Conservation (phyloP, 2,113 vertebrate species). For the Eretmochelys imbricata region DNA sequence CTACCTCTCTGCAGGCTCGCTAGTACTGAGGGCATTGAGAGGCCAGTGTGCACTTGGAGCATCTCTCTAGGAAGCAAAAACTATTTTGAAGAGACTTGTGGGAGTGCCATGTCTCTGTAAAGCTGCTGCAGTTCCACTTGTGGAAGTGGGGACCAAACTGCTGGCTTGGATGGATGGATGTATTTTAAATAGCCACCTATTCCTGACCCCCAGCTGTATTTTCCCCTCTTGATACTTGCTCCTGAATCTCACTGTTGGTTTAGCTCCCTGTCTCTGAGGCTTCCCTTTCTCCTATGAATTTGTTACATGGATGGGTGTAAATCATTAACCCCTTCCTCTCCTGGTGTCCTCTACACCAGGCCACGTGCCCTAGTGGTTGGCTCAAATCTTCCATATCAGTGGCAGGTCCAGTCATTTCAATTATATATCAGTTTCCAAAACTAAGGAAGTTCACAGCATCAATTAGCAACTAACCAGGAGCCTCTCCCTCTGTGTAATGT, state of each 20-base stretch:
- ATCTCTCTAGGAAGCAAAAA: not conserved
- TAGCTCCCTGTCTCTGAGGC: not conserved
- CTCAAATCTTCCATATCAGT: constrained; percentile 39
- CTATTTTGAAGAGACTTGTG: not conserved
- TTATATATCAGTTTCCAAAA: constrained; percentile 60
- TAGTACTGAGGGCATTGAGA: constrained; percentile 14
- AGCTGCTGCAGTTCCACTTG: constrained; percentile 53
- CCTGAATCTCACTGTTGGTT: not conserved
- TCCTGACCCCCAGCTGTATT: not conserved
- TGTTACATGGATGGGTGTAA: constrained; percentile 1
- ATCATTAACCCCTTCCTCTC: not conserved
- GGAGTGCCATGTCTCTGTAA: not conserved
- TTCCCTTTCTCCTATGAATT: not conserved
- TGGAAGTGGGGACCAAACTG: constrained; percentile 37
- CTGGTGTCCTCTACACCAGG: not conserved
- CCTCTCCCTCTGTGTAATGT: constrained; percentile 67
- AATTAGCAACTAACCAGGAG: constrained; percentile 66
- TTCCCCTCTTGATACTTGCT: not conserved
- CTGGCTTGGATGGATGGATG: not conserved
- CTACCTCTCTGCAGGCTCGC: not conserved
- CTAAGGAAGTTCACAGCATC: constrained; percentile 44
- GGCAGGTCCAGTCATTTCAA: constrained; percentile 73
- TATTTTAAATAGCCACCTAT: constrained; percentile 37
- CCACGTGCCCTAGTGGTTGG: constrained; percentile 13
- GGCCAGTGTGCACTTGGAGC: not conserved